Base-by-base conservation (phyloP, 1,140 invertebrate species). In the Theocolax elegans region DNA sequence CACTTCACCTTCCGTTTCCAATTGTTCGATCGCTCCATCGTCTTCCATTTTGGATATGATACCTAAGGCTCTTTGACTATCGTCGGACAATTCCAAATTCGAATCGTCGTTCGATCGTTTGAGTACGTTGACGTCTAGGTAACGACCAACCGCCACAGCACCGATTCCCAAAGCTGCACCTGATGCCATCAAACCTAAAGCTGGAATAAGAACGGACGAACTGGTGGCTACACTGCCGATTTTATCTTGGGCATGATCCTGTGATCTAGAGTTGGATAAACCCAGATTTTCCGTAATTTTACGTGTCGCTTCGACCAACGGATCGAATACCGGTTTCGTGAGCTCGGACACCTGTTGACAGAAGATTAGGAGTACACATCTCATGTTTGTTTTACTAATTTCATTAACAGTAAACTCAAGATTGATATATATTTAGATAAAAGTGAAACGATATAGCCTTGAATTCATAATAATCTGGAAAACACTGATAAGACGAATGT, bases 111-210 rank as follows among this genome's bases (percentile, higher is more conserved):
- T 78, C 0, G 81, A 85, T 72, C 88, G 84, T 31, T 89, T 88
- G 76, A 91, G 85, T 13, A 91, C 81, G 71, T 90, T 89, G 0
- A 90, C 89, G 66, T 92, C 92, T 4, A 93, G 79, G 73, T 91
- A 90, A 66, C 91, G 87, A 9, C 92, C 92, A 35, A 94, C 89
- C 2, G 92, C 92, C 0, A 93, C 91, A 0, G 92, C 92, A 21
- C 92, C 92, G 2, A 94, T 87, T 1, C 92, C 92, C 6, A 94
- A 84, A 9, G 93, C 92, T 13, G 93, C 92, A 3, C 92, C 93
- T 1, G 92, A 92, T 19, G 92, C 92, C 67, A 94, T 90, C 1
- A 93, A 82, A 10, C 92, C 92, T 17, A 93, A 80, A 6, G 92
- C 91, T 23, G 92, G 92, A n/a, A 93, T 84, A 60, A 93, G 85